Evolutionary conservation across 2,113 vertebrate genomes (phyloP).

Genomic region (Hirundichthys speculiger): DNA sequence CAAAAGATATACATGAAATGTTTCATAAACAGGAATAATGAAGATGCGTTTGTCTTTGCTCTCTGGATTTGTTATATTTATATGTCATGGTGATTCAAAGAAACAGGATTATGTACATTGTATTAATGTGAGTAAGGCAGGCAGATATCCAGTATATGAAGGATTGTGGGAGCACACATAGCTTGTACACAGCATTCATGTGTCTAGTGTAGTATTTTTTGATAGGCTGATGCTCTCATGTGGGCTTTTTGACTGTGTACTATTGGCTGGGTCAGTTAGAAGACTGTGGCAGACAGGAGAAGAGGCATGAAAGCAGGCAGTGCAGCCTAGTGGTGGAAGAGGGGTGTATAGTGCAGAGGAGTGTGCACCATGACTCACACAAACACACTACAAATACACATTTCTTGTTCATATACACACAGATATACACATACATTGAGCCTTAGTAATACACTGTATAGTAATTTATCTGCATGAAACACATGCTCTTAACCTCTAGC

Average conservation of each 20-base stretch:
- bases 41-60: constrained; percentile 63
- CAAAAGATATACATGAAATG: constrained; percentile 1
- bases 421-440: constrained; percentile 20
- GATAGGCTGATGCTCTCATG: constrained; percentile 58
- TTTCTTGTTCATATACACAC: constrained; percentile 21
- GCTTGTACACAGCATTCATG: constrained; percentile 29
- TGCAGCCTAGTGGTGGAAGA: constrained; percentile 80
- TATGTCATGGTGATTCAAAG: constrained; percentile 60
- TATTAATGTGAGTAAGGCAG: constrained; percentile 55
- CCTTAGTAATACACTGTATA: constrained; percentile 31
- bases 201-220: constrained; percentile 52
- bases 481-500: constrained; percentile 55
- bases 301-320: constrained; percentile 70
- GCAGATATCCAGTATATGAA: constrained; percentile 55
- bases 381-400: constrained; percentile 25
- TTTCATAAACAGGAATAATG: constrained; percentile 57
- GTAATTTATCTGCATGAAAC: constrained; percentile 65
- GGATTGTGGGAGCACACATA: constrained; percentile 7
- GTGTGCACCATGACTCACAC: constrained; percentile 22
- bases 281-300: constrained; percentile 40
- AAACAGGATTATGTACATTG: constrained; percentile 75
- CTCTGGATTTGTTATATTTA: constrained; percentile 74
- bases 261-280: constrained; percentile 59
- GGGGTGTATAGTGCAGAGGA: constrained; percentile 39
- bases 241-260: constrained; percentile 26